Conservation (phyloP, 2,113 vertebrate species). For the Thinocorus orbignyianus region DNA sequence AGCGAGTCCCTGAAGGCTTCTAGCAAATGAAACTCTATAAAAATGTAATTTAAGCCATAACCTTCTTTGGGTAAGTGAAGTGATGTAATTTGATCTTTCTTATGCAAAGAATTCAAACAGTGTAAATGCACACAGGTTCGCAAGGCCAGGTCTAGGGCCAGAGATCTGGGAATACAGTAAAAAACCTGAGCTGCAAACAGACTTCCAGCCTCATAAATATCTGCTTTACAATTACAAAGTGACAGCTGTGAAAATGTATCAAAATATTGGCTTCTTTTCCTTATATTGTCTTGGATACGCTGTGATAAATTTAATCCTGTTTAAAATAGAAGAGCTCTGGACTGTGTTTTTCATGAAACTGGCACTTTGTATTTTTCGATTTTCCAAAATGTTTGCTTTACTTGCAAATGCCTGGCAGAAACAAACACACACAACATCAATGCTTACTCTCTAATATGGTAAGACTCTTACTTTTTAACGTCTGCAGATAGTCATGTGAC, state of each 20-base stretch:
- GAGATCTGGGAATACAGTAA: not conserved
- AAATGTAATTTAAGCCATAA: slow-evolving; percentile 32
- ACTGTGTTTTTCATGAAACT: slow-evolving; percentile 35
- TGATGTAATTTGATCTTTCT: slow-evolving; percentile 53
- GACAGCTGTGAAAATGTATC: slow-evolving; percentile 53
- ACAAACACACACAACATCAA: not conserved
- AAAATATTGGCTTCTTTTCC: not conserved
- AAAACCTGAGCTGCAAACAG: slow-evolving; percentile 34
- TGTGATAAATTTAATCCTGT: slow-evolving; percentile 11
- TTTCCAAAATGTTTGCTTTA: slow-evolving; percentile 26
- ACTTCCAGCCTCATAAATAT: slow-evolving; percentile 48
- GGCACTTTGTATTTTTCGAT: slow-evolving; percentile 15
- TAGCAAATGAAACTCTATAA: slow-evolving; percentile 17
- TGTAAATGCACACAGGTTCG: not conserved
- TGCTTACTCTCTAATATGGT: not conserved
- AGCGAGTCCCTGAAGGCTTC: not conserved
- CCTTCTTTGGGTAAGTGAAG: slow-evolving; percentile 30
- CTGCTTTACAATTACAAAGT: slow-evolving; percentile 36
- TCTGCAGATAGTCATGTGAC: not conserved
- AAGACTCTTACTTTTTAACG: not conserved
- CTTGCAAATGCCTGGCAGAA: not conserved
- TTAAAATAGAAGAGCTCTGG: slow-evolving; percentile 48
- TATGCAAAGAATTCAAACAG: slow-evolving; percentile 32
- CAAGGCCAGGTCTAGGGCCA: not conserved
- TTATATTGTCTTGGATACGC: not conserved